Evolutionary conservation across 2,888 invertebrate species (phyloP), one percentile per base, ranked within the genome.

Genomic region (Brenthis hecate): DNA sequence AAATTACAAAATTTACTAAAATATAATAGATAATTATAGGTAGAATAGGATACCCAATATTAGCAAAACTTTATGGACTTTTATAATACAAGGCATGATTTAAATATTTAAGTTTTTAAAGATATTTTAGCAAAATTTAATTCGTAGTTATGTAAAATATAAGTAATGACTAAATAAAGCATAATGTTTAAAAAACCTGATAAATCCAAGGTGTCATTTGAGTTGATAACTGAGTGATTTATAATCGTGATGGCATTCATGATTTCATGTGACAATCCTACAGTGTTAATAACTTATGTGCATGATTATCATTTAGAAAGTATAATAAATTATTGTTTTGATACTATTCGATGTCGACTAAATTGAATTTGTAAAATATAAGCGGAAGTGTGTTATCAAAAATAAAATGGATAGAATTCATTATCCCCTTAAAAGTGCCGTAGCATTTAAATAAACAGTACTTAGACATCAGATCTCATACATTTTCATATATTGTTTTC

Each of bases 401-500:
- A 61, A 53, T 36, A 61, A 36, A 36, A 5, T 55, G 13, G 8
- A 19, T 19, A 4, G 11, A 43, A 43, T 43, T 43, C 36, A 43
- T 43, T 43, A 43, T 43, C 36, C 36, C 11, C 36, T 43, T 43
- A 13, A 53, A 62, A 50, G 13, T 4, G 32, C 6, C n/a, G 48
- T 43, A 50, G 16, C 11, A 13, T 8, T 2, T n/a, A n/a, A 60
- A 65, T 61, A 56, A 68, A 48, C 43, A 70, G 55, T 63, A 56
- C 53, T 66, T n/a, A 68, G 56, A 63, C 72, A 72, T 62, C 57
- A 63, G 58, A 65, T 55, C 66, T 64, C 68, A 70, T 72, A 68
- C 72, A 70, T 70, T 70, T 72, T 72, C 72, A 72, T 72, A 70
- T 72, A 70, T 70, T 70, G 73, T 69, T 72, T 73, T 74, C 75